Evolutionary conservation across 2,113 vertebrate species (phyloP).

Genomic region (Polypterus senegalus): DNA sequence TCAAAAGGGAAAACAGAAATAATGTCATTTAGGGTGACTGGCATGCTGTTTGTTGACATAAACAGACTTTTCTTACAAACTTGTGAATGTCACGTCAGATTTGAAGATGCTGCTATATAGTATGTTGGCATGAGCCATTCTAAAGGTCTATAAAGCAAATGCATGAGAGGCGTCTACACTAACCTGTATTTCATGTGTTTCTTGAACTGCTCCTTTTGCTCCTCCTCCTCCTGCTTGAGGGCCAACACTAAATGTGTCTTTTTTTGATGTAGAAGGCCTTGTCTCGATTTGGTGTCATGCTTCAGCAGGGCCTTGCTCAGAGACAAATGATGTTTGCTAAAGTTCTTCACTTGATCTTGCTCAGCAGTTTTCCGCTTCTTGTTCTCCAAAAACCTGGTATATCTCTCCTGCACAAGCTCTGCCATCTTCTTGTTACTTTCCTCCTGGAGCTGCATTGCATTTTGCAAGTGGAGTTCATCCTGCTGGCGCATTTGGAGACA

Average conservation of each 20-base stretch:
- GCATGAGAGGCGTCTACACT: not conserved
- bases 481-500: constrained; percentile 10
- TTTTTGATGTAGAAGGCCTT: constrained; percentile 6
- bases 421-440: constrained; percentile 19
- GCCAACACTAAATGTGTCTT: constrained; percentile 13
- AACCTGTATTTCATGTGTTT: constrained; percentile 14
- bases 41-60: not conserved
- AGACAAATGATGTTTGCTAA: constrained; percentile 25
- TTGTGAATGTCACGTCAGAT: not conserved
- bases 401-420: constrained; percentile 25
- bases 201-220: constrained; percentile 13
- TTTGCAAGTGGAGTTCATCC: constrained; percentile 11
- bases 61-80: not conserved
- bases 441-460: constrained; percentile 16
- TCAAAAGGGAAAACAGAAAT: not conserved
- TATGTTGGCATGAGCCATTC: not conserved
- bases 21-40: not conserved
- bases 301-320: constrained; percentile 23
- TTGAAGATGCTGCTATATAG: not conserved
- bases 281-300: constrained; percentile 16
- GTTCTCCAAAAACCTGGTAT: constrained; percentile 23
- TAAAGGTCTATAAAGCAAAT: too few relatives aligned
- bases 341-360: constrained; percentile 24
- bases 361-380: constrained; percentile 25
- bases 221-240: constrained; percentile 8